Evolutionary conservation across 2,113 vertebrate species (phyloP).

Genomic region (Pedionomus torquatus): DNA sequence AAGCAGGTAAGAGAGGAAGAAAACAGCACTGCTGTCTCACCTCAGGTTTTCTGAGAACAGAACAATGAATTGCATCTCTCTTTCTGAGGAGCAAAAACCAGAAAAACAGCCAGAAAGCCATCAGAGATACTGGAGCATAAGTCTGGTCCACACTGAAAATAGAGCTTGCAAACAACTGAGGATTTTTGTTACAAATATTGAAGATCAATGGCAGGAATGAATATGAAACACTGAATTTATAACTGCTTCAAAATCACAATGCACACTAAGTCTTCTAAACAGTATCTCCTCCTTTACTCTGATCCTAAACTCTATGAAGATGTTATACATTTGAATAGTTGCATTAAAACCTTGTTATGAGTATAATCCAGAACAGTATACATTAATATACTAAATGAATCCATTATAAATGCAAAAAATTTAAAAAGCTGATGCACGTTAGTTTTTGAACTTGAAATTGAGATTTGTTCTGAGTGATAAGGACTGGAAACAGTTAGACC

Average conservation of each 20-base stretch:
- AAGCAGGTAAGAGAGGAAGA: neutral
- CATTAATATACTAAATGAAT: neutral
- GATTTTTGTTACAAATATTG: neutral
- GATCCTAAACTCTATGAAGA: neutral
- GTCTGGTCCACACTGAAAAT: neutral
- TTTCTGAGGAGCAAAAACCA: neutral
- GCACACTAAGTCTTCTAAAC: neutral
- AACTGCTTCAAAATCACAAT: neutral
- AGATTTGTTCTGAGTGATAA: neutral
- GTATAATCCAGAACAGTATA: neutral
- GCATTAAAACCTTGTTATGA: neutral
- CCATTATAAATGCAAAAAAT: neutral
- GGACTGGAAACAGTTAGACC: neutral
- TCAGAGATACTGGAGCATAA: neutral
- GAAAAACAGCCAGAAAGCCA: neutral
- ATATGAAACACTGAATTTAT: neutral
- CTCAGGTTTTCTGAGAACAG: neutral
- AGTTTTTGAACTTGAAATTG: neutral
- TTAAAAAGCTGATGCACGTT: neutral
- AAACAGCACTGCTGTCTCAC: neutral
- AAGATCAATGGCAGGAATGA: neutral
- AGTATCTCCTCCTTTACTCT: neutral
- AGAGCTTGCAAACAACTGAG: neutral
- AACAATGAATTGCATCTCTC: neutral
- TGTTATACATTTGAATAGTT: neutral